A percentile compares a stretch with the other conserved stretches of the same genome.
phyloP scores from a whole-genome alignment of 2,113 vertebrate genomes.

The Ammodramus savannarum region DNA sequence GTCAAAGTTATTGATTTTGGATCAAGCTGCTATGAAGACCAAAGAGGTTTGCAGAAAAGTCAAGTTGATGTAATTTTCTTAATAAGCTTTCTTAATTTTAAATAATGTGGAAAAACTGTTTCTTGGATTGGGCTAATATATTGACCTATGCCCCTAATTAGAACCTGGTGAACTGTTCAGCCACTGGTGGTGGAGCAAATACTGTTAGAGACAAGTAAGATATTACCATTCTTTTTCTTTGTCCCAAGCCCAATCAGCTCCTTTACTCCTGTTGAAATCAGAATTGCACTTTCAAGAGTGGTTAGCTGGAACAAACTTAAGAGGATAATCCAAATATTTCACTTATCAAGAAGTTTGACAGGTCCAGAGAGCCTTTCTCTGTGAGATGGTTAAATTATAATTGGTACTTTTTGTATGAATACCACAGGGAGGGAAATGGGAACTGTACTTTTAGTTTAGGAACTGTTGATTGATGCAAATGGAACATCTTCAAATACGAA shows the following conservation, averaged over 20 bases:
- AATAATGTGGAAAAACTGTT: not conserved
- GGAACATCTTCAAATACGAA: not conserved
- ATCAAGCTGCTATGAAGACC: slow-evolving; percentile 92
- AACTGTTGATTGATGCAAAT: not conserved
- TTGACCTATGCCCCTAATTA: not conserved
- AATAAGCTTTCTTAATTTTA: slow-evolving; percentile 38
- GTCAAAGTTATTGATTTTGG: slow-evolving; percentile 97
- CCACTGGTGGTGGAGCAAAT: not conserved
- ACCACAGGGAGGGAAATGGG: not conserved
- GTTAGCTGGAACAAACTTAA: not conserved
- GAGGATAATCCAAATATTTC: not conserved
- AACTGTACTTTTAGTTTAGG: not conserved
- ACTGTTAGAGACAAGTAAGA: not conserved
- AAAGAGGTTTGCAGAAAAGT: slow-evolving; percentile 81
- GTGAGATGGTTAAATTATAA: not conserved
- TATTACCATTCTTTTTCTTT: not conserved
- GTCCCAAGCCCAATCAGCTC: not conserved
- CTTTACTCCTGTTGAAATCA: not conserved
- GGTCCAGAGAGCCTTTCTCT: not conserved
- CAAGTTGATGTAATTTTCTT: slow-evolving; percentile 66
- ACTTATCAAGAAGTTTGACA: not conserved
- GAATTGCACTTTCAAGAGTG: not conserved
- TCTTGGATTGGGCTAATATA: not conserved
- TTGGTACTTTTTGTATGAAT: not conserved
- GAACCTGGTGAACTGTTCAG: not conserved